Base-by-base conservation (phyloP, 2,888 invertebrate species). In the Hyalella azteca region DNA sequence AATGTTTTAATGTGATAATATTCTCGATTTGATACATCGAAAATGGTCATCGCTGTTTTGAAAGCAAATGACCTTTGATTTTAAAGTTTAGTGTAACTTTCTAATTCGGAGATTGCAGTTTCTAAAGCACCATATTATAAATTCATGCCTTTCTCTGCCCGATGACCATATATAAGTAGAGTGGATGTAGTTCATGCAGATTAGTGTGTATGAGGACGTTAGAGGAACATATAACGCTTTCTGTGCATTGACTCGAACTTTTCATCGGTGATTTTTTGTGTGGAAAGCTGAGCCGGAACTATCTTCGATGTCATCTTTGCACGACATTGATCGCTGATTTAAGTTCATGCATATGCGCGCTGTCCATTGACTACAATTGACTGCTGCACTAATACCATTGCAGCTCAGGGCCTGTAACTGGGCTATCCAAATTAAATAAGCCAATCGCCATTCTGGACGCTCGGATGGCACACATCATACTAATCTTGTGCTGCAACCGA, bases 251-350 rank as follows among this genome's bases (percentile, higher is more conserved):
- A 54, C 54, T 54, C 26, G 54, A 29, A 22, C 26, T 26, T 54
- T 54, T 54, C 54, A 54, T 54, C 54, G 26, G 4, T 7, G 9
- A 29, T 22, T 54, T 54, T 15, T 54, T n/a, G 22, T 54, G 9
- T 26, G 54, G 54, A 54, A 54, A 54, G 22, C 11, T 26, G 29
- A 22, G 54, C 54, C 11, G 54, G 26, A 54, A 54, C 66, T 66
- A 66, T 66, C 66, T 66, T 36, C 32, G 36, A 36, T 66, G 66
- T 66, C 66, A 66, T 66, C 66, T 66, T 66, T 36, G 36, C 66
- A 36, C 66, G 66, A 66, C 66, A 66, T 36, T 66, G 66, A 66
- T 66, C 66, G n/a, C 66, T 36, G 66, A 66, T 54, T 54, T 54
- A 54, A 26, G 54, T 29, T 1, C 54, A 54, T 54, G 54, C 54